Base-by-base conservation (phyloP, 2,113 vertebrate species). In the Perognathus longimembris region DNA sequence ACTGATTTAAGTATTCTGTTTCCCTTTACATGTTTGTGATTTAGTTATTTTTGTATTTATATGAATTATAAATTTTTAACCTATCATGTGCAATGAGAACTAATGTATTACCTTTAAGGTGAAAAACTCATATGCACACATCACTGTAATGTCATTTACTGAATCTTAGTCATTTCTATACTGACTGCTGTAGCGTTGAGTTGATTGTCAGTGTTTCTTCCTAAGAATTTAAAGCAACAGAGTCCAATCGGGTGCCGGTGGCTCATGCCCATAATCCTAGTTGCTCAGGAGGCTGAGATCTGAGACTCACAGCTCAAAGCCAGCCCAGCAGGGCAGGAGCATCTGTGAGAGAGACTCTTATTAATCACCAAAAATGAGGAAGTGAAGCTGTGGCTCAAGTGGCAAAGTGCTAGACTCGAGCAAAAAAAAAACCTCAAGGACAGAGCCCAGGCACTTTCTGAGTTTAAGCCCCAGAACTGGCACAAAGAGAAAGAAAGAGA, bases 141-240 rank as follows among this genome's bases (percentile, higher is more conserved):
- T 64, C 59, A 83, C 67, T 87, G 28, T 74, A n/a, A 88, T 69
- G 10, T 63, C 30, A 18, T 67, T 78, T 74, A 78, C 20, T 87
- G 21, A 63, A 75, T 90, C 24, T 17, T 80, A 75, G 50, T 36
- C 18, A 36, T 9, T 76, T 9, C 3, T 50, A 34, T 78, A n/a
- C 34, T 34, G 24, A 28, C 18, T 40, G 61, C 71, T 84, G 63
- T 22, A 74, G 45, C 74, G 45, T 50, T 54, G 30, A 66, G 6
- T 32, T 79, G 42, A 45, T 50, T 61, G 28, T 86, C 45, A 82
- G 7, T 63, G n/a, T 78, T 89, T 34, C 20, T 80, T 66, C 66
- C 21, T 74, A 79, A 85, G 45, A 74, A 45, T 90, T 93, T 45
- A 80, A 85, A 74, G 3, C 75, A n/a, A n/a, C n/a, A n/a, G n/a